These are phyloP conservation scores for Alexandromys fortis DNA, from an alignment of 2,113 vertebrate species.

Conservation along the genomic window DNA sequence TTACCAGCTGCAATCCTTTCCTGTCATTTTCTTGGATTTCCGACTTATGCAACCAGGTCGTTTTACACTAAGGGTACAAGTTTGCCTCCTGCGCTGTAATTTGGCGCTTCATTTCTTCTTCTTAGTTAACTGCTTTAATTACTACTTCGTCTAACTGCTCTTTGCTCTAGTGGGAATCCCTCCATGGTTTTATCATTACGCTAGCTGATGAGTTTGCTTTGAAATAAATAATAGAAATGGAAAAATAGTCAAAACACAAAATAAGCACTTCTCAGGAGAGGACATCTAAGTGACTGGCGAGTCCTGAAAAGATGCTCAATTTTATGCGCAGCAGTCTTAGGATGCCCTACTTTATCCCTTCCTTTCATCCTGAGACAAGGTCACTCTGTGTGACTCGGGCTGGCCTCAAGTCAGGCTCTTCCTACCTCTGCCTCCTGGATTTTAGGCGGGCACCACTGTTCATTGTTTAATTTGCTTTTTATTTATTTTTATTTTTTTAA, in stretches of 20 bases:
- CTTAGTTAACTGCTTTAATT: constrained; percentile 62
- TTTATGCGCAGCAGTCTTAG: neutral
- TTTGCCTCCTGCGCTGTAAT: constrained; percentile 55
- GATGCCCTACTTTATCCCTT: neutral
- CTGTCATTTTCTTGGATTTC: constrained; percentile 44
- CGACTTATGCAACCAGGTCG: constrained; percentile 35
- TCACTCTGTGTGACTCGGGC: neutral
- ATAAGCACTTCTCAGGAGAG: constrained; percentile 18
- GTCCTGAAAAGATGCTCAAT: neutral
- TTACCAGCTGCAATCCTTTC: constrained; percentile 12
- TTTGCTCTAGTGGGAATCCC: constrained; percentile 35
- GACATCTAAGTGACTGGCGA: constrained; percentile 1
- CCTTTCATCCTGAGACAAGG: neutral
- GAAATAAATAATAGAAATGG: constrained; percentile 52
- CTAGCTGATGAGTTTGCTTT: constrained; percentile 43
- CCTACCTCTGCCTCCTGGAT: too few relatives aligned
- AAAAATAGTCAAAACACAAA: constrained; percentile 52
- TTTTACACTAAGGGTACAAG: constrained; percentile 39
- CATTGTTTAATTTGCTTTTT: neutral
- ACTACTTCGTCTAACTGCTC: constrained; percentile 48
- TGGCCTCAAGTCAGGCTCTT: neutral
- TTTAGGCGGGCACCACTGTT: neutral
- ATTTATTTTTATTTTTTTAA: too few relatives aligned
- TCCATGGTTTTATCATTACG: constrained; percentile 20
- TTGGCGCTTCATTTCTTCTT: constrained; percentile 54